Conservation (phyloP, 2,797 vertebrate genomes). For the Gila robusta region DNA sequence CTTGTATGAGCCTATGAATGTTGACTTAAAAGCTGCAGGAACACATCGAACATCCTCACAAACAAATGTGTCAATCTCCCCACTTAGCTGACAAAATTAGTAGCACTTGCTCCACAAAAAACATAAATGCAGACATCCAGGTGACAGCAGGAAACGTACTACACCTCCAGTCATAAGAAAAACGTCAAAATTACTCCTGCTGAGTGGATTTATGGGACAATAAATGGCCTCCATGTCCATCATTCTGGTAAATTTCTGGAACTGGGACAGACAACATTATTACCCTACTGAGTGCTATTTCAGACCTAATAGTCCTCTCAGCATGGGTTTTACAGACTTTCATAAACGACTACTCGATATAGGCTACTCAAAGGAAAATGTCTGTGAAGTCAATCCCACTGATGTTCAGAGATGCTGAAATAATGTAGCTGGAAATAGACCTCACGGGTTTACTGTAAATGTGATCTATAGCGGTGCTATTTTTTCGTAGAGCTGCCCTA, state of each 20-base stretch:
- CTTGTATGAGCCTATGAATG: not conserved
- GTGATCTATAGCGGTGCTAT: not conserved
- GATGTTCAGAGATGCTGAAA: conserved; percentile 12
- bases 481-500: not conserved
- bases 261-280: conserved; percentile 51
- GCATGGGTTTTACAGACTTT: conserved; percentile 34
- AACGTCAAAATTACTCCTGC: conserved; percentile 1
- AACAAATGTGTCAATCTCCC: not conserved
- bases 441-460: conserved; percentile 19
- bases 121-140: not conserved
- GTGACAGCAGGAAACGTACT: conserved; percentile 15
- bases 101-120: not conserved
- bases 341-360: conserved; percentile 10
- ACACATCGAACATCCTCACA: not conserved
- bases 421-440: conserved; percentile 12
- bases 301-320: conserved; percentile 41
- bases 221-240: conserved; percentile 23
- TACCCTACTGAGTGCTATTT: conserved; percentile 44
- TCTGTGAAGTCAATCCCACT: conserved; percentile 25
- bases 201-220: conserved; percentile 34
- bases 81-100: conserved; percentile 4
- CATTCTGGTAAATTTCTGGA: conserved; percentile 25
- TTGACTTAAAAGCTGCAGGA: not conserved
- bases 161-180: not conserved
- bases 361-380: conserved; percentile 20